phyloP scores from a whole-genome alignment of 92 coral and sea anemone species.

The Zoanthus solanderi region DNA sequence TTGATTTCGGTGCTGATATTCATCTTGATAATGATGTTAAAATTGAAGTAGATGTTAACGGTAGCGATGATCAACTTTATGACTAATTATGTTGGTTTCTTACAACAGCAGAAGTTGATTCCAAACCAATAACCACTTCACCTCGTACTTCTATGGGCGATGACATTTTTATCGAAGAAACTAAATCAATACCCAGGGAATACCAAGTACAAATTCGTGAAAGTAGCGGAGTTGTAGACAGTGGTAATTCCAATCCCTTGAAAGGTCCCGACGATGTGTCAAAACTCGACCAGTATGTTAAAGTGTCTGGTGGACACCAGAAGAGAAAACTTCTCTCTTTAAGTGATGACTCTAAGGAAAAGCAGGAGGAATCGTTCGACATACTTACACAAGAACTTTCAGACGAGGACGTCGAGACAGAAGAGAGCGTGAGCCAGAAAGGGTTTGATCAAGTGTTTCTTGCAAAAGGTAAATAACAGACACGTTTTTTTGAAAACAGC shows the following conservation, averaged over 20 bases:
- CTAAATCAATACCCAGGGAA: conserved; percentile 18
- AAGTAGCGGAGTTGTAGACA: background rate
- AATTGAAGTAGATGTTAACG: background rate
- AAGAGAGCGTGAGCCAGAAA: background rate
- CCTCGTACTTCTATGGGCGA: background rate
- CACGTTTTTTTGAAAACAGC: background rate
- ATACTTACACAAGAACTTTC: background rate
- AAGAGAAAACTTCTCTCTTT: conserved; percentile 32
- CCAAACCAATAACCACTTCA: background rate
- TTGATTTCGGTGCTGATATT: too few relatives aligned
- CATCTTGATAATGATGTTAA: too few relatives aligned
- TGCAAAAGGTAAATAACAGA: conserved; percentile 5
- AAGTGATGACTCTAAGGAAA: background rate
- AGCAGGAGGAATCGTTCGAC: background rate
- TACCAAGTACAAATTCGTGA: conserved; percentile 34
- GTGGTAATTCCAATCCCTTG: background rate
- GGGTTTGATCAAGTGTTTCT: background rate
- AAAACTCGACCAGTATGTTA: conserved; percentile 32
- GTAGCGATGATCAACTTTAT: background rate
- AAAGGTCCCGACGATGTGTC: background rate
- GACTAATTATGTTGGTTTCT: background rate
- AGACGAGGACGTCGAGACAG: background rate
- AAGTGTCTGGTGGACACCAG: conserved; percentile 27
- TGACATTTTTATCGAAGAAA: conserved; percentile 19
- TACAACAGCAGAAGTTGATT: background rate